Base-by-base conservation (phyloP, 2,888 invertebrate genomes). In the Plebejus anna region DNA sequence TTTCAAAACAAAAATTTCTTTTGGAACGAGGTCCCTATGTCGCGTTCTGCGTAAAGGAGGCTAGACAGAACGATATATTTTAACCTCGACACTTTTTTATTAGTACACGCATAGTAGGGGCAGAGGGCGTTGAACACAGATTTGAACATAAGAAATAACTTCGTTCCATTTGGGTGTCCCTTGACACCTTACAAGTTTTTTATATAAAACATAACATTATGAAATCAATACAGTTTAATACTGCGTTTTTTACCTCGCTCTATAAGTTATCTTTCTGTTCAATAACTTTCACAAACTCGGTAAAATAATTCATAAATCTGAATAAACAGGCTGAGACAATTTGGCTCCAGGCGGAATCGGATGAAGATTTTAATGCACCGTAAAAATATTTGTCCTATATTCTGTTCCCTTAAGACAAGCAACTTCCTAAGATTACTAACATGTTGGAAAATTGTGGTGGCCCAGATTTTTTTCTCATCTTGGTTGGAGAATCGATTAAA, bases 321-420 rank as follows among this genome's bases (percentile, higher is more conserved):
- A 71, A 71, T 42, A 71, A 42, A 38, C 38, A 70, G 22, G 7
- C 71, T 42, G n/a, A 76, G 76, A 28, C 70, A 76, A 51, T 76
- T 75, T 36, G 70, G 51, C 76, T 55, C 70, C 32, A 32, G 70
- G 76, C 51, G 55, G 55, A 76, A 70, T 76, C 70, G 70, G 76
- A 76, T 70, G 76, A 76, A 70, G 32, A 76, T 76, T 76, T 76
- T 55, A 55, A 76, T 76, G 76, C 55, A 55, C 70, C 55, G 66
- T 32, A 70, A 76, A 76, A 76, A 76, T 70, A 76, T 76, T 36
- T 76, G 51, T 6, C 76, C 70, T 70, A 76, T 36, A 55, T 76
- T 76, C 42, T 7, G 51, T 76, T 70, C 51, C 66, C 70, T 76
- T 70, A 70, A 38, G 76, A 70, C 55, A 36, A 28, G 76, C 70